phyloP scores from a whole-genome alignment of 2,888 invertebrate species.

The Aplocera efformata region DNA sequence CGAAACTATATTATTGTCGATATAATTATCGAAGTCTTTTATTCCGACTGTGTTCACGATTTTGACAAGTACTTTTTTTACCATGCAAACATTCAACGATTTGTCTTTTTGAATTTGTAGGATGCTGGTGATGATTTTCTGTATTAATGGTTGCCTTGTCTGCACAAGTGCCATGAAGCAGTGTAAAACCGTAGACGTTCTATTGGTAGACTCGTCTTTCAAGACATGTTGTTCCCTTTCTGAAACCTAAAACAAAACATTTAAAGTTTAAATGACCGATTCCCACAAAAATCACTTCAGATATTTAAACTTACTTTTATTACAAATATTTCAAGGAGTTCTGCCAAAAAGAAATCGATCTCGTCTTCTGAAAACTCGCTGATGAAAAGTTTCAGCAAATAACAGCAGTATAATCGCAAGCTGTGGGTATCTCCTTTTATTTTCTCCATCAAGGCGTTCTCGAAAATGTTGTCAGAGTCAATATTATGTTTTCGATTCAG shows the following conservation, averaged over 20 bases:
- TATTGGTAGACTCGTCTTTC: constrained; percentile 80
- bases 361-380: constrained; percentile 40
- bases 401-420: constrained; percentile 60
- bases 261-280: neutral
- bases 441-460: constrained; percentile 45
- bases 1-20: constrained; percentile 66
- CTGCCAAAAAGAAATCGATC: constrained; percentile 38
- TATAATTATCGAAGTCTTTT: constrained; percentile 48
- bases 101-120: constrained; percentile 77
- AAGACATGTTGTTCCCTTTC: constrained; percentile 58
- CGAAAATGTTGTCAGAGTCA: constrained; percentile 43
- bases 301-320: constrained; percentile 49
- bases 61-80: constrained; percentile 65
- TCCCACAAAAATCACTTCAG: too few relatives aligned
- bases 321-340: constrained; percentile 55
- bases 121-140: constrained; percentile 74
- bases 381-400: constrained; percentile 47
- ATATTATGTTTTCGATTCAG: constrained; percentile 41
- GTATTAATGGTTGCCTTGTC: constrained; percentile 70
- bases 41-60: constrained; percentile 46
- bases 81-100: constrained; percentile 58
- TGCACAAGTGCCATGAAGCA: constrained; percentile 76
- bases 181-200: constrained; percentile 80
- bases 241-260: constrained; percentile 52
- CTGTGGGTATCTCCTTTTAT: constrained; percentile 52